Evolutionary conservation across 2,888 invertebrate species (phyloP).

Genomic region (Creontiades dilutus): DNA sequence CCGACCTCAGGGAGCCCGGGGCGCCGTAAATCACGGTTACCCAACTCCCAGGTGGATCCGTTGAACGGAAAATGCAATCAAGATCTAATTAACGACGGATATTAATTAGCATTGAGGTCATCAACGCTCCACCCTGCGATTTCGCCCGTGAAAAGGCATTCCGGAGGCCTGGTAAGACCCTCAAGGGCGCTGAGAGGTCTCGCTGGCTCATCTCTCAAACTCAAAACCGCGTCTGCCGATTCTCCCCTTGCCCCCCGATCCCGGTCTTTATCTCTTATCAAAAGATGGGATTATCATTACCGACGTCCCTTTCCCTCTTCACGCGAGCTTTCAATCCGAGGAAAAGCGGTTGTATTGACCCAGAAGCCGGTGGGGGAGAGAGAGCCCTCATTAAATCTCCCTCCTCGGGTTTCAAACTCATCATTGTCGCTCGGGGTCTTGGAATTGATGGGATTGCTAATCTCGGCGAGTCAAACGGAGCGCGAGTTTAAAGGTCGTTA

Average conservation of each 20-base stretch:
- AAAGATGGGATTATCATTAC: slow-evolving; percentile 33
- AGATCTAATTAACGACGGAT: slow-evolving; percentile 19
- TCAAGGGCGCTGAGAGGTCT: not conserved
- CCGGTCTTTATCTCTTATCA: slow-evolving; percentile 30
- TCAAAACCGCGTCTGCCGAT: slow-evolving; percentile 1
- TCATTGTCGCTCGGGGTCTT: slow-evolving; percentile 23
- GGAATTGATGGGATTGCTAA: not conserved
- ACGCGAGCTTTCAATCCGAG: not conserved
- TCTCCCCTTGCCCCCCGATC: not conserved
- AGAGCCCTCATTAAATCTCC: slow-evolving; percentile 11
- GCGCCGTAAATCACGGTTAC: not conserved
- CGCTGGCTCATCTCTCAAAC: not conserved
- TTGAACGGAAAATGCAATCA: slow-evolving; percentile 32
- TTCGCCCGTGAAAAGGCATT: not conserved
- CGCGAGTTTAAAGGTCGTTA: slow-evolving; percentile 10
- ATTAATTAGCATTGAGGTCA: slow-evolving; percentile 12
- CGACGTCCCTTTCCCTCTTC: not conserved
- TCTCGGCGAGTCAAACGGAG: slow-evolving; percentile 25
- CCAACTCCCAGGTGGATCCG: not conserved
- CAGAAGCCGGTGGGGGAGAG: not conserved
- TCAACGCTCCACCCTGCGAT: not conserved
- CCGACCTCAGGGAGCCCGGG: not conserved
- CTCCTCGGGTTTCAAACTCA: not conserved
- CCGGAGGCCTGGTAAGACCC: not conserved
- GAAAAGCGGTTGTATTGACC: slow-evolving; percentile 12